Base-by-base conservation (phyloP, 1,140 invertebrate species). In the Drosophila orena region DNA sequence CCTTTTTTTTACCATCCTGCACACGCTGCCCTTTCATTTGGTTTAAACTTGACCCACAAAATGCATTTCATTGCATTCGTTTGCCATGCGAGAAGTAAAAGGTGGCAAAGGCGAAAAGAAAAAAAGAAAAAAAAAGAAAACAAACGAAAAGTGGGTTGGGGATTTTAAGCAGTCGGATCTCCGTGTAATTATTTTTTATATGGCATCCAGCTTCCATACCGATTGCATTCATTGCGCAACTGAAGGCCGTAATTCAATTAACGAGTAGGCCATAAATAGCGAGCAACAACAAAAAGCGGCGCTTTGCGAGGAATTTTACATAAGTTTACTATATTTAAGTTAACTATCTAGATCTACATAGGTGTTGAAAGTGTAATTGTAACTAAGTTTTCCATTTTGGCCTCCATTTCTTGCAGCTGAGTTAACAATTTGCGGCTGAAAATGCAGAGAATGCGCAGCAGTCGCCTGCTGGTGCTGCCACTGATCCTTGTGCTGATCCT, bases 41-140 rank as follows among this genome's bases (percentile, higher is more conserved):
- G 43, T 57, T 59, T 85, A 81, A 88, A 81, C 83, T 88, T 88
- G 83, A 88, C 83, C 83, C 83, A 88, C 59, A 86, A 81, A 55
- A 57, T 58, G 60, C 20, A 49, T 65, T 64, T 65, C 27, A 65
- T 65, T 65, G 62, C 62, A 65, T 65, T 65, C 62, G 62, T 64
- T 65, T 65, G 62, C 43, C 42, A 40, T 49, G 58, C 43, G 34
- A 47, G 58, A 12, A 11, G 34, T 14, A 11, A 38, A 14, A 4
- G n/a, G 5, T 37, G 38, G 38, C 35, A 44, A 62, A 17, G 15
- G 42, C 11, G 60, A 14, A 2, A 8, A 30, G 7, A 30, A 30
- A 8, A 30, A 30, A 7, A 27, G 27, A 27, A 6, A 5, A 5
- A 27, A 8, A 8, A n/a, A n/a, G n/a, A n/a, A n/a, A n/a, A n/a